phyloP scores from a whole-genome alignment of 2,113 vertebrate genomes.

The Lophotis ruficrista region DNA sequence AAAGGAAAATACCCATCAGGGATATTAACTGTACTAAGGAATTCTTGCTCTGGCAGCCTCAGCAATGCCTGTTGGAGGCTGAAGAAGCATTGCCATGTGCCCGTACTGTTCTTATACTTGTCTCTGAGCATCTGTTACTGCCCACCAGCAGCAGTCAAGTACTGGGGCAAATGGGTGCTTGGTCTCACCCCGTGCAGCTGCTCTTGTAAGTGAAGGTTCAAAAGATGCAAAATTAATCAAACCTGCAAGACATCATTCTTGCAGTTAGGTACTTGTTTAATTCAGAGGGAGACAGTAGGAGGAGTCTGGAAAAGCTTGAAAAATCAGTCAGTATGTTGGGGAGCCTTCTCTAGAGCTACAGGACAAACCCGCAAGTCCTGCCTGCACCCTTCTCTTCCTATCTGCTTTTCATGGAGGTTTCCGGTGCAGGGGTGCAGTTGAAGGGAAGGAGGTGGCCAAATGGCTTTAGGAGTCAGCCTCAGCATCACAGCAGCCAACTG shows the following conservation, averaged over 20 bases:
- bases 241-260: neutral
- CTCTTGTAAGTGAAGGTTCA: neutral
- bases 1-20: neutral
- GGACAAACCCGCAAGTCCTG: neutral
- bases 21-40: neutral
- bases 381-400: neutral
- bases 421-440: rapidly evolving
- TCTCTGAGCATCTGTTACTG: neutral
- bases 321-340: neutral
- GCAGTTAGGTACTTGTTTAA: neutral
- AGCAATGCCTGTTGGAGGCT: neutral
- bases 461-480: neutral
- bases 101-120: neutral
- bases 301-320: neutral
- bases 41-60: neutral
- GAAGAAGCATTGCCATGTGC: neutral
- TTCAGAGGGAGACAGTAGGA: neutral
- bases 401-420: neutral
- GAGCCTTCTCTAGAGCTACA: neutral
- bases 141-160: neutral
- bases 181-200: neutral
- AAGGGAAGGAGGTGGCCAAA: neutral
- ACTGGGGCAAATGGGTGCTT: neutral
- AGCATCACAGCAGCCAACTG: neutral
- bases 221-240: neutral